phyloP scores from a whole-genome alignment of 2,797 vertebrate species.

The Chanos chanos region DNA sequence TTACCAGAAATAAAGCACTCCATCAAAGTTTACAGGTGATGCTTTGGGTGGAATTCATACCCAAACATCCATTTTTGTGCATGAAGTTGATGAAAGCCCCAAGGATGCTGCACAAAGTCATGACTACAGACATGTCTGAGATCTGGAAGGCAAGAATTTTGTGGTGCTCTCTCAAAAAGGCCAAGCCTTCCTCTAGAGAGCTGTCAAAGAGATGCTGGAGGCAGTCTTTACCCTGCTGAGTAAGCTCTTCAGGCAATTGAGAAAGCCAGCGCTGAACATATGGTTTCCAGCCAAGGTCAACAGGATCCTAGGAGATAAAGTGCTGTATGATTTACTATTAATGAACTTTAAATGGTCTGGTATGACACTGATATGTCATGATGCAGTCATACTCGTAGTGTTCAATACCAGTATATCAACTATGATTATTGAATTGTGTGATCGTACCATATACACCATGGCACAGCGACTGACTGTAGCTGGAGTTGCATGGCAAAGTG shows the following conservation, averaged over 20 bases:
- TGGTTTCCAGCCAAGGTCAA: conserved; percentile 54
- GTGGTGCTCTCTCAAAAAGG: conserved; percentile 44
- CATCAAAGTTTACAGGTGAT: too few species aligned
- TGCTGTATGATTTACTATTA: too few species aligned
- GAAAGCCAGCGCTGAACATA: conserved; percentile 53
- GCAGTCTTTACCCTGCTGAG: conserved; percentile 33
- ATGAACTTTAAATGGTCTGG: too few species aligned
- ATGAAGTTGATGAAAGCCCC: conserved; percentile 60
- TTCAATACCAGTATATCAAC: background rate
- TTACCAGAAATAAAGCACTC: too few species aligned
- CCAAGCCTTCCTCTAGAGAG: conserved; percentile 43
- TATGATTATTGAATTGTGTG: background rate
- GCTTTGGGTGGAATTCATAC: conserved; percentile 1
- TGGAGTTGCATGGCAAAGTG: conserved; percentile 52
- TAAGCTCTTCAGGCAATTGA: conserved; percentile 40
- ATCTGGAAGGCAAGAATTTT: conserved; percentile 45
- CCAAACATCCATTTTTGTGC: conserved; percentile 30
- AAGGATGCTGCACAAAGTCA: conserved; percentile 59
- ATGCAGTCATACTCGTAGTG: too few species aligned
- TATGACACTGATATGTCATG: too few species aligned
- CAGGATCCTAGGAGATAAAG: conserved; percentile 49
- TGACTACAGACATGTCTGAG: conserved; percentile 43
- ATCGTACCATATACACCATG: conserved; percentile 59
- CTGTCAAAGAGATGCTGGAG: conserved; percentile 45
- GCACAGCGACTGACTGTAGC: conserved; percentile 56